A percentile compares a stretch with the other conserved stretches of the same genome.
Evolutionary conservation across 1,140 invertebrate species (phyloP).

Genomic region (Bombyx mandarina): DNA sequence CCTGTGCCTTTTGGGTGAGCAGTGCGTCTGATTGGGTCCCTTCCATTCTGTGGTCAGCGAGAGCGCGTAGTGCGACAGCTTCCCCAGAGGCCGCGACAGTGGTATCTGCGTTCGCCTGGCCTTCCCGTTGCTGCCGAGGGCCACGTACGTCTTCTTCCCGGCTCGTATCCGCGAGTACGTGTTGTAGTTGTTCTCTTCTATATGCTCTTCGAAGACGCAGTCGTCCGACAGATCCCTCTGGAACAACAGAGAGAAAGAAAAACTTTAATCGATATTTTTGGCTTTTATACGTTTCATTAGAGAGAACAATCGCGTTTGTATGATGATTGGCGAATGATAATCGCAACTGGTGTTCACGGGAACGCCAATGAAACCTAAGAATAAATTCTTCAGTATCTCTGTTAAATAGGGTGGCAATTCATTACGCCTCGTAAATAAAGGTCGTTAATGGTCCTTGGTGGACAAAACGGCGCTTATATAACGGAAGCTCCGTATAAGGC

Average conservation of each 20-base stretch:
- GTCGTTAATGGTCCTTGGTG: too few species aligned
- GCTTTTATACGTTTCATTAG: background rate
- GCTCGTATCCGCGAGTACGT: constrained; percentile 83
- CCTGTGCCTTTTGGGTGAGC: constrained; percentile 42
- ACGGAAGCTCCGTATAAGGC: constrained; percentile 6
- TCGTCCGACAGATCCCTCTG: constrained; percentile 86
- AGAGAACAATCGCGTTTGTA: too few species aligned
- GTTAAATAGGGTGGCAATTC: constrained; percentile 3
- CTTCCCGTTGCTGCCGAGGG: constrained; percentile 79
- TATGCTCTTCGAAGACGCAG: constrained; percentile 88
- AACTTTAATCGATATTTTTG: background rate
- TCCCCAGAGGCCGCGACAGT: constrained; percentile 76
- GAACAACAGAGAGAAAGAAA: constrained; percentile 70
- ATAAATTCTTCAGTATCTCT: constrained; percentile 13
- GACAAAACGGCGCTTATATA: too few species aligned
- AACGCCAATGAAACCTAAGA: constrained; percentile 8
- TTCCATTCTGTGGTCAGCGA: constrained; percentile 76
- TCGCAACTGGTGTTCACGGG: too few species aligned
- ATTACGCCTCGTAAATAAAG: too few species aligned
- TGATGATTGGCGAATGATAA: too few species aligned
- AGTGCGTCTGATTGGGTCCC: constrained; percentile 38
- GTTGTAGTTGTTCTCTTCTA: constrained; percentile 88
- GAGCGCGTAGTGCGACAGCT: constrained; percentile 80
- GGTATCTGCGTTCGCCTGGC: constrained; percentile 80
- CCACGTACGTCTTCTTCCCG: constrained; percentile 80